Base-by-base conservation (phyloP, 92 coral and sea anemone species). In the Blastomussa wellsi region DNA sequence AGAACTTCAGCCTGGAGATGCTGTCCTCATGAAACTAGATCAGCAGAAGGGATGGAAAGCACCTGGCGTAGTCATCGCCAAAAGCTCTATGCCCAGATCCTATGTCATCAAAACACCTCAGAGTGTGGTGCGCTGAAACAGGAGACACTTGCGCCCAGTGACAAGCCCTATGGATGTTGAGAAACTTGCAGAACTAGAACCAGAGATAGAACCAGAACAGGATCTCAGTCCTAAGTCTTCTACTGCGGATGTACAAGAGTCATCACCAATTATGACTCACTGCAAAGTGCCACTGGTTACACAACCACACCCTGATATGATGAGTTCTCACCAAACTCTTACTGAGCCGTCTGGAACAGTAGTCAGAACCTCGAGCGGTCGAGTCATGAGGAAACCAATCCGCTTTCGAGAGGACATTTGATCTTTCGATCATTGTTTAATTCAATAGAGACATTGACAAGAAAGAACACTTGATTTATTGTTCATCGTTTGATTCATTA, bases 81-180 rank as follows among this genome's bases (percentile, higher is more conserved):
- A 26, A 73, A 31, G 86, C n/a, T 20, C 69, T 59, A 39, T 55
- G 5, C 86, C 79, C 6, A 35, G 84, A 44, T 76, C 91, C 7
- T 83, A 88, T 52, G 67, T 82, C 44, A 35, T 78, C 39, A 42
- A 83, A 1, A 76, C 59, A 64, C 77, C 80, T 1, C 68, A 31
- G 8, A 70, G 81, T 32, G 37, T 77, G 57, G 66, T 83, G 39
- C 91, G 76, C 77, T 41, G 88, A 71, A 88, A 88, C 79, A 51
- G 88, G 38, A 81, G 80, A 77, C 88, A 88, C 71, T 84, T 88
- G 60, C 77, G 79, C 0, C 59, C 57, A 53, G 49, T 26, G 65
- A 80, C 28, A 1, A 68, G 51, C 24, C 65, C 65, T 7, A 19
- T 13, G 16, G 38, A 74, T 44, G 41, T 65, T 16, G 57, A 60